Evolutionary conservation across 2,797 vertebrate species (phyloP), one percentile per base, ranked within the genome.

Genomic region (Nyctalus aviator): DNA sequence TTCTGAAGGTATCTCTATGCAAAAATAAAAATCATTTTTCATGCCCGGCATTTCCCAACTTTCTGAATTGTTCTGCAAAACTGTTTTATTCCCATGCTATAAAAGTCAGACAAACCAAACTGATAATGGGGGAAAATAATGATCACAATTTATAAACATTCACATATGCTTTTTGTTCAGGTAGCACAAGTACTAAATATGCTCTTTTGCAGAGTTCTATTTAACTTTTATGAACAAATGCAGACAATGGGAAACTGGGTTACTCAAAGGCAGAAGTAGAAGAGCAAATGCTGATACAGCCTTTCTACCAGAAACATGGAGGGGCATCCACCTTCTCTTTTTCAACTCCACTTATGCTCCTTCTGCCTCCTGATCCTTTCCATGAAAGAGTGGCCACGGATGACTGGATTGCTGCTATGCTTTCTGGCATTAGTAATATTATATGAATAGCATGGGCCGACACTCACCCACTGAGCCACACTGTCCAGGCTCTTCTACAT

Each of bases 21-120:
- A 62, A 88, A 92, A 96, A 59, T 68, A 62, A 77, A 90, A 94
- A 72, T 82, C 15, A 73, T 62, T 85, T 88, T 95, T 88, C 35
- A 68, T 71, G 71, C 14, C 50, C 2, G 78, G 37, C 50, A 76
- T 55, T 93, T 94, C 57, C 57, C 59, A 88, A 72, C 27, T 84
- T 66, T 82, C 76, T 55, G 66, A 77, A 75, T 73, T 86, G 37
- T 69, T 86, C 83, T 81, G 37, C 62, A 62, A 64, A 53, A 81
- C 48, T 41, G 5, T 94, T 91, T 85, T 68, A 76, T 91, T 92
- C 48, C 85, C 27, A 68, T 15, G 15, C 20, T 69, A 21, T 50
- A 73, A 89, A 71, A 91, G 18, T 35, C 66, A 78, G 79, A 86
- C 37, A 85, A 62, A 41, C 50, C 84, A 57, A 83, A 84, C 23